Percentiles rank a stretch among this genome's conserved stretches.
Evolutionary conservation across 1,140 invertebrate species (phyloP).

Genomic region (Myzus persicae): DNA sequence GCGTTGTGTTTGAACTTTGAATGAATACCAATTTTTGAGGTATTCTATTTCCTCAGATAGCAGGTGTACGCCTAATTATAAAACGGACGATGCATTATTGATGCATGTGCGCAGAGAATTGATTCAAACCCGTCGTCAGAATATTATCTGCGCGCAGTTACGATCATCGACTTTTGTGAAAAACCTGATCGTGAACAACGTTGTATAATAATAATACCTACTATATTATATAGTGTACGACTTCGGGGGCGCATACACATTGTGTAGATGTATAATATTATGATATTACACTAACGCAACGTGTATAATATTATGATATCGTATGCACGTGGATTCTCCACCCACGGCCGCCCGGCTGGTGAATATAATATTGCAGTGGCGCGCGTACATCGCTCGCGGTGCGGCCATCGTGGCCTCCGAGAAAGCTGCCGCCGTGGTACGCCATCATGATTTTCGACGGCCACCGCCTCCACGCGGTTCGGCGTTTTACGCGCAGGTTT

Average conservation of each 20-base stretch:
- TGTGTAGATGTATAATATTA: not conserved
- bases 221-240: too few relatives aligned
- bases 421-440: constrained; percentile 4
- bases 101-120: too few relatives aligned
- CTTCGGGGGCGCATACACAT: not conserved
- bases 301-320: not conserved
- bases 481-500: not conserved
- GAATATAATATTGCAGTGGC: not conserved
- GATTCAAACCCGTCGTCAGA: not conserved
- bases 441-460: not conserved
- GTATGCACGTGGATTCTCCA: constrained; percentile 3
- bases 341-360: not conserved
- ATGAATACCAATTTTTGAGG: too few relatives aligned
- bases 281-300: not conserved
- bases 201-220: not conserved
- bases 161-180: not conserved
- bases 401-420: constrained; percentile 4
- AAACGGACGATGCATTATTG: not conserved
- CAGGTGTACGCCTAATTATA: not conserved
- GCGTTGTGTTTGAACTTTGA: too few relatives aligned
- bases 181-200: not conserved
- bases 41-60: too few relatives aligned
- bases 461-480: not conserved
- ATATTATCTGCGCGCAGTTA: not conserved
- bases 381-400: not conserved